Percentiles rank a stretch among this genome's conserved stretches.
Conservation (phyloP, 2,113 vertebrate genomes). For the Emydura subglobosa region DNA sequence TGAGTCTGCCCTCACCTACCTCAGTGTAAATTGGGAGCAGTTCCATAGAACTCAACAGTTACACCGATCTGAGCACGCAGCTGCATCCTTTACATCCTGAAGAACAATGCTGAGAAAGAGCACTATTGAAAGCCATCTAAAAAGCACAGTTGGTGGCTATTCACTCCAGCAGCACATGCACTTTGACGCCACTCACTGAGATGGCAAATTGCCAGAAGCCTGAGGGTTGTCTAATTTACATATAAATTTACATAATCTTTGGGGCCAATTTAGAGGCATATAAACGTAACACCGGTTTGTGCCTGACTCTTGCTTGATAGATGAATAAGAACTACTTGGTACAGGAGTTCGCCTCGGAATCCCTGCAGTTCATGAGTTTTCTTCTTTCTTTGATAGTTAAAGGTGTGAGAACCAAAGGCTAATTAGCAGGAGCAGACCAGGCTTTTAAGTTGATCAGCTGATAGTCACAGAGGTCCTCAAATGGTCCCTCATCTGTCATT, state of each 20-base stretch:
- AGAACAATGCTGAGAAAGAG: rapidly evolving
- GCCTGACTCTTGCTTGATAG: not conserved
- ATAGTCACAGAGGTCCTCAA: not conserved
- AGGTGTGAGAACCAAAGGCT: not conserved
- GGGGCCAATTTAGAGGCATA: rapidly evolving
- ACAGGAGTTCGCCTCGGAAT: not conserved
- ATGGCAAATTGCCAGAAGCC: not conserved
- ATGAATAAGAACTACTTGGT: not conserved
- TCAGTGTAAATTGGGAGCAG: too few species aligned
- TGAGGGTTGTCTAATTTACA: too few species aligned
- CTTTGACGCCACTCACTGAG: not conserved
- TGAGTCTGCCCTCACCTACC: not conserved
- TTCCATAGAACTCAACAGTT: not conserved
- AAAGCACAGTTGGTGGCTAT: not conserved
- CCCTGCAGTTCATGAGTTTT: not conserved
- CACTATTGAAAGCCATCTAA: rapidly evolving
- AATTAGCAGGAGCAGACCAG: not conserved
- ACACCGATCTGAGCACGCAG: not conserved
- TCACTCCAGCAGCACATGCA: rapidly evolving
- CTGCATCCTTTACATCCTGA: rapidly evolving
- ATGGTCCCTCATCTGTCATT: not conserved
- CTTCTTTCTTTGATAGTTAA: not conserved
- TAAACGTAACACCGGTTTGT: rapidly evolving
- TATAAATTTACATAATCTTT: not conserved
- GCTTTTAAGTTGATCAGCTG: not conserved